Evolutionary conservation across 2,113 vertebrate species (phyloP).

Genomic region (Procavia capensis): DNA sequence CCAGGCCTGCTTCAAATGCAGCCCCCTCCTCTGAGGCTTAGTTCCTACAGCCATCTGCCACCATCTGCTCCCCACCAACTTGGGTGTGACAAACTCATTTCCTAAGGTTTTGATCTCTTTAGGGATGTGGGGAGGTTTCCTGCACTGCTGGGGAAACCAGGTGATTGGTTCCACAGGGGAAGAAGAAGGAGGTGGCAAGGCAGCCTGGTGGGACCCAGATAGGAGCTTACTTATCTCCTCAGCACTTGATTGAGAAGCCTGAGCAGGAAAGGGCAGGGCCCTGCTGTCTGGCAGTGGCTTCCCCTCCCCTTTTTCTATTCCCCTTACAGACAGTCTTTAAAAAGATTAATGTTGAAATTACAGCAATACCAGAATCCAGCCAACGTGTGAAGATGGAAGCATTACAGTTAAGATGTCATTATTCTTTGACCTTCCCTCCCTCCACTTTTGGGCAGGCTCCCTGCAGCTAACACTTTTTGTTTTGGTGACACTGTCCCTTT

Average conservation of each 20-base stretch:
- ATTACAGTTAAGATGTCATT: background rate
- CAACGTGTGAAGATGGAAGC: background rate
- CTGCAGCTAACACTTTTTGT: background rate
- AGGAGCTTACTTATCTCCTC: background rate
- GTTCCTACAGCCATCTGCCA: background rate
- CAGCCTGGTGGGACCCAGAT: background rate
- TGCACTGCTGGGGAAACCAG: background rate
- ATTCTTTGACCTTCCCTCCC: background rate
- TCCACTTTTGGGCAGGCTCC: background rate
- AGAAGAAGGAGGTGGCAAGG: background rate
- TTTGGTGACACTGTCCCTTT: constrained; percentile 41
- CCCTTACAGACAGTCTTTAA: background rate
- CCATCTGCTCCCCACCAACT: background rate
- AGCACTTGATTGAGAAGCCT: background rate
- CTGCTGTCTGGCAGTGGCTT: background rate
- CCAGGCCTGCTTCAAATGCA: background rate
- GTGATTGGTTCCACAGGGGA: background rate
- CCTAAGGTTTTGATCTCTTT: background rate
- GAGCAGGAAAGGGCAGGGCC: constrained; percentile 36
- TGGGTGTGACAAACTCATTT: background rate
- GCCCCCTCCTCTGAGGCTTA: background rate
- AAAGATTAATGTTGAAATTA: background rate
- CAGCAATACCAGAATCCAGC: background rate
- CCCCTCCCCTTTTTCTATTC: background rate
- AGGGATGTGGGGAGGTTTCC: background rate